A percentile compares a stretch with the other conserved stretches of the same genome.
phyloP scores from a whole-genome alignment of 2,888 invertebrate species.

The Epirrita christyi region DNA sequence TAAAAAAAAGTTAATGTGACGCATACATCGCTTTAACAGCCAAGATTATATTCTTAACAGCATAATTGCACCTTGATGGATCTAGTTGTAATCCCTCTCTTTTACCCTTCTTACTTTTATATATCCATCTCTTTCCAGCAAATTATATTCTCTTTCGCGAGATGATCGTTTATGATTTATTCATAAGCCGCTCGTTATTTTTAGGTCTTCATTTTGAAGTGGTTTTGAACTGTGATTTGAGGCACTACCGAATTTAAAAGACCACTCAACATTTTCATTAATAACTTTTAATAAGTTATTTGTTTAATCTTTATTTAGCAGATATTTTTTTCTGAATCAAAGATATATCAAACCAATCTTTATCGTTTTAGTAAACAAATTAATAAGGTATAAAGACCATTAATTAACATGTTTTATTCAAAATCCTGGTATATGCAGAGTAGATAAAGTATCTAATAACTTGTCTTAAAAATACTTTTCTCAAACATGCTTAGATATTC shows the following conservation, averaged over 20 bases:
- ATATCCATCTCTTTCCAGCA: conserved; percentile 46
- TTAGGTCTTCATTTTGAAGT: conserved; percentile 52
- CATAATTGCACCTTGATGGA: conserved; percentile 67
- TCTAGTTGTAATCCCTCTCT: conserved; percentile 53
- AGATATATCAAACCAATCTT: conserved; percentile 10
- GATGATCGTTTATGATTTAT: conserved; percentile 55
- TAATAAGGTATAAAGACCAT: not conserved
- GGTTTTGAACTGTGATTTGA: conserved; percentile 57
- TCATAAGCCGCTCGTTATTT: conserved; percentile 47
- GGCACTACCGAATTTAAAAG: conserved; percentile 62
- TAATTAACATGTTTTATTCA: too few relatives aligned
- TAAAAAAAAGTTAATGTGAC: conserved; percentile 59
- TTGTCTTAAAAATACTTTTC: too few relatives aligned
- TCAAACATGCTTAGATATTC: too few relatives aligned
- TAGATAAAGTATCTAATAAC: too few relatives aligned
- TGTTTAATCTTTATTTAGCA: conserved; percentile 3
- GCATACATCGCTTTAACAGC: conserved; percentile 64
- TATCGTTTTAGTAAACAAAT: not conserved
- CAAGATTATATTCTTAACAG: conserved; percentile 73
- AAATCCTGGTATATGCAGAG: too few relatives aligned
- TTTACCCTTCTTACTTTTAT: conserved; percentile 39
- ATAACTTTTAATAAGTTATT: conserved; percentile 34
- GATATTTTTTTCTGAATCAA: conserved; percentile 1
- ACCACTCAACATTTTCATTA: conserved; percentile 18
- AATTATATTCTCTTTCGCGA: conserved; percentile 53